phyloP scores from a whole-genome alignment of 1,140 invertebrate genomes.

The Drosophila orena region DNA sequence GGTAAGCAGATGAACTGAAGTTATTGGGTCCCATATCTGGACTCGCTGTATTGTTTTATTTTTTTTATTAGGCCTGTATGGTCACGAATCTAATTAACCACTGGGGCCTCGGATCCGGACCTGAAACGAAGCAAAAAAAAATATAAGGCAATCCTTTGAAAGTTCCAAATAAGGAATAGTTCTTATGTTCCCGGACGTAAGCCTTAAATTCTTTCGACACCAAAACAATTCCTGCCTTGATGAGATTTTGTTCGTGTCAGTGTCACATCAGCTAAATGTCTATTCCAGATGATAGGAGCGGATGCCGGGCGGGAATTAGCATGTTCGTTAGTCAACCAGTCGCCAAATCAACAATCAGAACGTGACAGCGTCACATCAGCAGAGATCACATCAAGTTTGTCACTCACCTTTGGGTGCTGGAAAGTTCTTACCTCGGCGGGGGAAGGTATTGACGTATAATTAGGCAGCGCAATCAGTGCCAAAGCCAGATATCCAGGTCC shows the following conservation, averaged over 20 bases:
- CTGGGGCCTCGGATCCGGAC: conserved; percentile 4
- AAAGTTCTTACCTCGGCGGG: neutral
- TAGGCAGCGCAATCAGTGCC: conserved; percentile 56
- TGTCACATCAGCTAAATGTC: conserved; percentile 15
- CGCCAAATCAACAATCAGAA: conserved; percentile 6
- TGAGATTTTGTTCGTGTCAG: conserved; percentile 22
- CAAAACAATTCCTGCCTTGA: neutral
- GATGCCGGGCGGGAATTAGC: conserved; percentile 45
- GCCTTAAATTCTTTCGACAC: neutral
- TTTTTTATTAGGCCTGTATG: conserved; percentile 23
- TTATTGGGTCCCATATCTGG: neutral
- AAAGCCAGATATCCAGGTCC: conserved; percentile 8
- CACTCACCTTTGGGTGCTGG: conserved; percentile 15
- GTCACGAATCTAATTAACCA: conserved; percentile 32
- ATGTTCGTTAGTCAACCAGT: conserved; percentile 58
- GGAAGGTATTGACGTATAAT: conserved; percentile 42
- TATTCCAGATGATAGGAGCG: conserved; percentile 9
- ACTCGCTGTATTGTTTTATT: conserved; percentile 1
- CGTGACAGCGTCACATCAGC: conserved; percentile 12
- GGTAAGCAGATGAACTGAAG: neutral
- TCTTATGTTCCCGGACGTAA: neutral
- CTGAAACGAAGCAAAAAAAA: neutral
- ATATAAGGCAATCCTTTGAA: conserved; percentile 6
- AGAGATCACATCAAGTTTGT: conserved; percentile 35
- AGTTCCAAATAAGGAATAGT: neutral